Evolutionary conservation across 2,888 invertebrate species (phyloP).

Genomic region (Merodon equestris): DNA sequence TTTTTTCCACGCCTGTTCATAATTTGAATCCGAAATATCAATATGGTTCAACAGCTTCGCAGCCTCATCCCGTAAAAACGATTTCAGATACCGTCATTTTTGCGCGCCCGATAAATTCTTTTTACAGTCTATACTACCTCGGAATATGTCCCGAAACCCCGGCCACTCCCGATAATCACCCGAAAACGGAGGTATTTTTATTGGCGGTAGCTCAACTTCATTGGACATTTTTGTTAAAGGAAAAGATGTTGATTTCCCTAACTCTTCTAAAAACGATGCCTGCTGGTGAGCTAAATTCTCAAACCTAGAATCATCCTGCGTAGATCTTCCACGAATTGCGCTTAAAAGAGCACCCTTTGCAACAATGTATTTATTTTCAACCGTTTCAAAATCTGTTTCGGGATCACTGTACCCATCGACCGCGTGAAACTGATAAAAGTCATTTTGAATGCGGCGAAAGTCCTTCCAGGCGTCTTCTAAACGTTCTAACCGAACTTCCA

Average conservation of each 20-base stretch:
- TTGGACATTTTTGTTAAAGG: background rate
- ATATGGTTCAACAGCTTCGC: background rate
- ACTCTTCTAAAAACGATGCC: background rate
- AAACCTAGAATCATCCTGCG: too few relatives aligned
- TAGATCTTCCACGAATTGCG: too few relatives aligned
- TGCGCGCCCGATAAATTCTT: background rate
- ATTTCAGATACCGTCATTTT: background rate
- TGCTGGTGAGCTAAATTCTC: too few relatives aligned
- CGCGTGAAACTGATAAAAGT: too few relatives aligned
- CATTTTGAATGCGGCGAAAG: too few relatives aligned
- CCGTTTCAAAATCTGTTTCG: too few relatives aligned
- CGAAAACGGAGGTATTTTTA: constrained; percentile 8
- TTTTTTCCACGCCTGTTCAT: background rate
- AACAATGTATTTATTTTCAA: too few relatives aligned
- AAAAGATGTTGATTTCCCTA: background rate
- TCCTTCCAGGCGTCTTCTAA: too few relatives aligned
- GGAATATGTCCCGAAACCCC: too few relatives aligned
- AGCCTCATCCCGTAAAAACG: constrained; percentile 1
- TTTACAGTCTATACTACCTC: background rate
- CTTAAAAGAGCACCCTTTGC: too few relatives aligned
- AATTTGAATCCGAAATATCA: background rate
- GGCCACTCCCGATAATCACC: constrained; percentile 31
- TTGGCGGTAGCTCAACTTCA: constrained; percentile 2
- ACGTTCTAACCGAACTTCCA: too few relatives aligned
- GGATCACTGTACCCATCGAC: too few relatives aligned